Conservation (phyloP, 1,140 invertebrate species). For the Drosophila repletoides region DNA sequence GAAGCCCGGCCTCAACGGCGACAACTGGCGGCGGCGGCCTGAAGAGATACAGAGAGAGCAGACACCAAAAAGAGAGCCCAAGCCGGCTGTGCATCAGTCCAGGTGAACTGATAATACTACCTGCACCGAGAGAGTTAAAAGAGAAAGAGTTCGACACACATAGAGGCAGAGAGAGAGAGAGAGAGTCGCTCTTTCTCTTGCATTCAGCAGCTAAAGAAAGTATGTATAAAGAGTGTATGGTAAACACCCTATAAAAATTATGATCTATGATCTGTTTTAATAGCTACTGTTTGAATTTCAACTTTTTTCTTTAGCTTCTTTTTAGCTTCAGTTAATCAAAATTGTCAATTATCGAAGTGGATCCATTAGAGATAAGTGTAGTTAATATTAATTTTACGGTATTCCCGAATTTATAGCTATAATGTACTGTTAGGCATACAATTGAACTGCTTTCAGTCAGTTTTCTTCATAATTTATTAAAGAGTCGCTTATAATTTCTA, state of each 20-base stretch:
- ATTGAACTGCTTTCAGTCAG: neutral
- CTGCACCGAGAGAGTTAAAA: too few relatives aligned
- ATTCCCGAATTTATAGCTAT: too few relatives aligned
- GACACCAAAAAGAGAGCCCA: too few relatives aligned
- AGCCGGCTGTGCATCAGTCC: too few relatives aligned
- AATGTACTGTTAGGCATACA: neutral
- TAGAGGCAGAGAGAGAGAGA: conserved; percentile 7
- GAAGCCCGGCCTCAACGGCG: conserved; percentile 42
- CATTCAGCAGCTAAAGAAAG: conserved; percentile 10
- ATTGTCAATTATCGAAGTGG: neutral
- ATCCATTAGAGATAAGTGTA: conserved; percentile 3
- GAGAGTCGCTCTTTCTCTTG: neutral
- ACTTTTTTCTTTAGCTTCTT: too few relatives aligned
- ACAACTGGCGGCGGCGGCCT: neutral
- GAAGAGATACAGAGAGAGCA: neutral
- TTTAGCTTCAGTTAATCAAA: neutral
- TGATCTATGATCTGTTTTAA: neutral
- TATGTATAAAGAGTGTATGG: conserved; percentile 2
- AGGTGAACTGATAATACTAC: too few relatives aligned
- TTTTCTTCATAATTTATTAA: neutral
- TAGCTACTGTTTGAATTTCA: conserved; percentile 1
- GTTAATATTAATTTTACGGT: too few relatives aligned
- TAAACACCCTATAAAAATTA: neutral
- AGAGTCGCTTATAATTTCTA: too few relatives aligned
- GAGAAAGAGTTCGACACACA: too few relatives aligned